Conservation (phyloP, 2,888 invertebrate genomes). For the Mactromeris polynyma region DNA sequence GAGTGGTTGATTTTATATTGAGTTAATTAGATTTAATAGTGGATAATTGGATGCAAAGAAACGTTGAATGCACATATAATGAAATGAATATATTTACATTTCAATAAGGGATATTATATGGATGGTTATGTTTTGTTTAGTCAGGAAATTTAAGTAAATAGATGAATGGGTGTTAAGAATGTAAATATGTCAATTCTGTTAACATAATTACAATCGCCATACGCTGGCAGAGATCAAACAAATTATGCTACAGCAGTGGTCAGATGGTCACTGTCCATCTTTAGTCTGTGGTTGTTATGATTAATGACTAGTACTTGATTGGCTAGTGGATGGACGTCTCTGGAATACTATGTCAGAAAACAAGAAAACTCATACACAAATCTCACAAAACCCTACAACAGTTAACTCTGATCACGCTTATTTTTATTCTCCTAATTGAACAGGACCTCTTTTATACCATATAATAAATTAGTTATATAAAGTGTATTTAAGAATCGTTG, state of each 20-base stretch:
- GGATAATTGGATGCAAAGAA: background rate
- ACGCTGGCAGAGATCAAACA: background rate
- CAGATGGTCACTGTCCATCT: background rate
- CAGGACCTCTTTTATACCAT: no score
- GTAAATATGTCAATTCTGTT: background rate
- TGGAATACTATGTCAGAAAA: background rate
- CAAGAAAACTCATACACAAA: background rate
- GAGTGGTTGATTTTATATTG: background rate
- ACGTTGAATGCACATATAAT: background rate
- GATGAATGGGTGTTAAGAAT: background rate
- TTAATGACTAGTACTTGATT: background rate
- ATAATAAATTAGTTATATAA: no score
- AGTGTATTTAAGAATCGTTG: no score
- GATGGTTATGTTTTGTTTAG: background rate
- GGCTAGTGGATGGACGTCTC: background rate
- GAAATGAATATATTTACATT: slow-evolving; percentile 42
- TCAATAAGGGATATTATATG: slow-evolving; percentile 19
- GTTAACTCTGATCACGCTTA: no score
- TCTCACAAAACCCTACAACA: no score
- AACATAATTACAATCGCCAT: background rate
- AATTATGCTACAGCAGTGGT: background rate
- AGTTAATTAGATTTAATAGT: background rate
- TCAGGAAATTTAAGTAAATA: background rate
- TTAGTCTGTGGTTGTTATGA: background rate
- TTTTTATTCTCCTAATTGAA: no score